Evolutionary conservation across 2,888 invertebrate species (phyloP), one percentile per base, ranked within the genome.

Genomic region (Rhimphoctona megacephalus): DNA sequence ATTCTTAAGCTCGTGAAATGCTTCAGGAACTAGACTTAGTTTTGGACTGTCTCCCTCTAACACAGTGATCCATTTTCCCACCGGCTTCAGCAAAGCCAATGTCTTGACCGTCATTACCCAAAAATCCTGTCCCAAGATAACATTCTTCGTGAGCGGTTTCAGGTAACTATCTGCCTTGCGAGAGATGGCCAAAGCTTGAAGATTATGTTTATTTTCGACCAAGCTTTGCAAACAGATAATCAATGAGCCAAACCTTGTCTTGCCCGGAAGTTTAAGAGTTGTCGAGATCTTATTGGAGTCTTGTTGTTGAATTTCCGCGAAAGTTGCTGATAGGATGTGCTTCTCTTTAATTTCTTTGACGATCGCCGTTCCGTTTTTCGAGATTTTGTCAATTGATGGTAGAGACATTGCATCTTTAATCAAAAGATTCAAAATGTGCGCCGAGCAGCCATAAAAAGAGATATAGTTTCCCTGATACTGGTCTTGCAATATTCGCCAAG

Each of bases 171-270:
- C 39, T 39, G 39, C 39, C 8, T 39, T 39, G 6, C 8, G 39
- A 39, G 6, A 9, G 39, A 88, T 89, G 36, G 87, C 89, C 39
- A 90, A 78, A n/a, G 86, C 57, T 86, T 90, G 88, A 33, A 90
- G 84, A 81, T 88, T 89, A 9, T 88, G 86, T 87, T 90, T 90
- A 74, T 88, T 90, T 54, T 86, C 82, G 66, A 86, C 61, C 19
- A 90, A 64, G 82, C 88, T 90, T 46, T 90, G 88, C 43, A 90
- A 85, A 77, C 87, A 90, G 46, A 87, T 39, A 76, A 91, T 81
- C 8, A 77, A 85, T 85, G n/a, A 89, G 89, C 74, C 85, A 70
- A 43, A 87, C 89, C 72, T 89, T 89, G 69, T 90, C 22, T 87
- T 90, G 89, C 7, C 89, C 84, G 66, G 85, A 84, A 33, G 82